Conservation (phyloP, 2,113 vertebrate genomes). For the Myodes glareolus region DNA sequence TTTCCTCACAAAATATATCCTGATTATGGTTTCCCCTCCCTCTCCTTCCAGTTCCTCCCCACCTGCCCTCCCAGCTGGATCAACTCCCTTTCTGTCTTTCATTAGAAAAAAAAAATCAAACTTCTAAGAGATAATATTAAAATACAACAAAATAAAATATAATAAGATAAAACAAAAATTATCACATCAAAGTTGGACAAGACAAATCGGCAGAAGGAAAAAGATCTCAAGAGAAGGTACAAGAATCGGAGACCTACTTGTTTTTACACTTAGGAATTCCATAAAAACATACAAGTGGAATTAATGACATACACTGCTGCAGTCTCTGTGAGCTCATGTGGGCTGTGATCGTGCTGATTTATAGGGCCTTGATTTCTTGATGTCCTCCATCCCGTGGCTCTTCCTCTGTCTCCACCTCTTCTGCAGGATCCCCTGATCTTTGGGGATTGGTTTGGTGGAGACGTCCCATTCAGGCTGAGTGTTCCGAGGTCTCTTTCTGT, state of each 20-base stretch:
- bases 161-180: background rate
- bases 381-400: background rate
- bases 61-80: background rate
- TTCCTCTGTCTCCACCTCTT: background rate
- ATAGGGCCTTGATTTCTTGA: background rate
- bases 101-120: background rate
- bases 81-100: background rate
- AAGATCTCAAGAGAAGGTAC: background rate
- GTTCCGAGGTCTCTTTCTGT: background rate
- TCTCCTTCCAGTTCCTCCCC: background rate
- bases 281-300: background rate
- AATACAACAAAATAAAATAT: background rate
- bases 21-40: background rate
- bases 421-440: background rate
- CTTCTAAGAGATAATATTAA: background rate
- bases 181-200: background rate
- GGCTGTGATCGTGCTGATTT: background rate
- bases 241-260: background rate
- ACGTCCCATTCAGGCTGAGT: background rate
- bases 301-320: background rate
- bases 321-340: background rate
- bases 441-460: background rate
- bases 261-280: background rate
- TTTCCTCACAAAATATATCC: background rate
- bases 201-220: background rate